Evolutionary conservation across 2,888 invertebrate species (phyloP), one percentile per base, ranked within the genome.

Genomic region (Protophormia terraenovae): DNA sequence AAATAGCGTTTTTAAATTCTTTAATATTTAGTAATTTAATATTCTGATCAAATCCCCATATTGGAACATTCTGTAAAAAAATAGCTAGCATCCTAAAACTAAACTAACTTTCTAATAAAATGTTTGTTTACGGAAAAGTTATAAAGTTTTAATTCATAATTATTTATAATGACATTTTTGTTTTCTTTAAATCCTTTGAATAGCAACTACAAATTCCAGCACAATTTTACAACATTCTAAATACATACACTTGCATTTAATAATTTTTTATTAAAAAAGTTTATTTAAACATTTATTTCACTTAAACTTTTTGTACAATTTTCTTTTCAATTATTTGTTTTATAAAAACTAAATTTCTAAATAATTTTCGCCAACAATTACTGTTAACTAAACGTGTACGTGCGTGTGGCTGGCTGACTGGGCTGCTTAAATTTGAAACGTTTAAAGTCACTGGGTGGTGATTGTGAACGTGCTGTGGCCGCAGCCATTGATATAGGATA

Each of bases 401-500:
- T 27, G 29, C 58, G 12, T 14, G 38, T 45, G 53, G 2, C 16
- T 41, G 16, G n/a, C n/a, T n/a, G n/a, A n/a, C n/a, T n/a, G 10
- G 16, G 16, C n/a, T 55, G 53, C 5, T 32, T 32, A n/a, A 32
- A 32, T 73, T 16, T 22, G 14, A 29, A 72, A 69, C 45, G 16
- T 47, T 38, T 35, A 8, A 67, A 92, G 92, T 92, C 92, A 0
- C 53, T 91, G 71, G 91, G 90, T 10, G 92, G 92, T 1, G 91
- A 92, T 75, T 91, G 92, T 67, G 91, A 91, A 83, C 88, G 89
- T 53, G 89, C 92, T 12, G 91, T 91, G 3, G 89, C 90, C 64
- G 91, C 93, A 88, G 94, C 94, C 35, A 93, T 94, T 71, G 93
- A 94, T 87, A 91, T 90, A 53, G 94, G 94, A 2, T 94, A 94